A percentile compares a stretch with the other conserved stretches of the same genome.
Evolutionary conservation across 2,797 vertebrate species (phyloP).

Genomic region (Martes flavigula): DNA sequence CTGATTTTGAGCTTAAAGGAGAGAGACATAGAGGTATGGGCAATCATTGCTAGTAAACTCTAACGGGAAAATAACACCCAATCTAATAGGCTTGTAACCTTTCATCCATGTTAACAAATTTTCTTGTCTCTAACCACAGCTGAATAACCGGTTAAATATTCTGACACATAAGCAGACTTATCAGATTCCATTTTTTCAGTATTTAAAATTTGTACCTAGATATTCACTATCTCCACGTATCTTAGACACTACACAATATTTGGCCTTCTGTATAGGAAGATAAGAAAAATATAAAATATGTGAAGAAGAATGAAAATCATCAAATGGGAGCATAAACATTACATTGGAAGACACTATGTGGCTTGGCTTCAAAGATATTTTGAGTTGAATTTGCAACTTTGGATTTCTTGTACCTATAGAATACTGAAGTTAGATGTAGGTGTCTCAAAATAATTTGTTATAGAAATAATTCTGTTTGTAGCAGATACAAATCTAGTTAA

Average conservation of each 20-base stretch:
- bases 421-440: background rate
- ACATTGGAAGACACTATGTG: background rate
- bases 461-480: background rate
- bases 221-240: background rate
- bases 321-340: background rate
- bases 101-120: background rate
- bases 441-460: background rate
- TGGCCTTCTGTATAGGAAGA: background rate
- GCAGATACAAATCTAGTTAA: background rate
- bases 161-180: background rate
- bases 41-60: background rate
- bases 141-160: background rate
- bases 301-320: background rate
- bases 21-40: background rate
- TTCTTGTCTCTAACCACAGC: background rate
- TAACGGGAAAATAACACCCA: background rate
- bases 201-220: background rate
- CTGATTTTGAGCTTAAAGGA: background rate
- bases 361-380: background rate
- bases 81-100: background rate
- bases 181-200: background rate
- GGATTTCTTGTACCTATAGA: background rate
- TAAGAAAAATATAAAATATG: background rate
- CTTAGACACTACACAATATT: background rate
- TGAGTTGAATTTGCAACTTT: background rate